Conservation (phyloP, 2,888 invertebrate genomes). For the Andrena flavipes region DNA sequence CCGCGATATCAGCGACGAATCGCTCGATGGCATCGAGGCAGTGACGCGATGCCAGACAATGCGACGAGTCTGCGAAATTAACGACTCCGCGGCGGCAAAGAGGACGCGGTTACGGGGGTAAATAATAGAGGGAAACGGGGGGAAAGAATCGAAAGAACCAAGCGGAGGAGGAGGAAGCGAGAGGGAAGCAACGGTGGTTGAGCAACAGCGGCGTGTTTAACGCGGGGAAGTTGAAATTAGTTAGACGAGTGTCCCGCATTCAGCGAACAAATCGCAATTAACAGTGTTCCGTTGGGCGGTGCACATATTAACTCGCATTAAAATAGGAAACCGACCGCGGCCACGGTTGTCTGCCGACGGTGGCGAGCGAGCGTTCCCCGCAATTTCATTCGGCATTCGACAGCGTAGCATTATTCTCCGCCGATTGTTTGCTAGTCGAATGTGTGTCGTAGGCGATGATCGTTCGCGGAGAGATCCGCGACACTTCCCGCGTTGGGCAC, state of each 20-base stretch:
- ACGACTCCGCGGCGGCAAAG: not conserved
- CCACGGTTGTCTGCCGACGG: slow-evolving; percentile 6
- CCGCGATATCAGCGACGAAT: slow-evolving; percentile 7
- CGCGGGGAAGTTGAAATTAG: slow-evolving; percentile 64
- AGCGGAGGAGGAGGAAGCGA: not conserved
- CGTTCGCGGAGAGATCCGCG: not conserved
- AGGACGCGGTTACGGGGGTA: not conserved
- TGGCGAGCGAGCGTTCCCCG: slow-evolving; percentile 21
- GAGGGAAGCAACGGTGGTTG: not conserved
- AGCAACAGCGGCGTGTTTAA: slow-evolving; percentile 32
- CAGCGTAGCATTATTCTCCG: slow-evolving; percentile 24
- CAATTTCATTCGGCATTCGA: slow-evolving; percentile 8
- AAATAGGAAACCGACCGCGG: slow-evolving; percentile 44
- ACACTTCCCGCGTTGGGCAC: not conserved
- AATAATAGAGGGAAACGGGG: not conserved
- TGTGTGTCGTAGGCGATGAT: not conserved
- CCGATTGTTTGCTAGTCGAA: slow-evolving; percentile 26
- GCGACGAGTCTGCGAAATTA: slow-evolving; percentile 6
- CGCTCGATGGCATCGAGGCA: not conserved
- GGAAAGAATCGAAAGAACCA: not conserved
- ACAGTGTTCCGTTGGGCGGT: slow-evolving; percentile 48
- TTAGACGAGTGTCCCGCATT: slow-evolving; percentile 64
- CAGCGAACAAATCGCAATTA: slow-evolving; percentile 70
- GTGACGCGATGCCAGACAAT: not conserved
- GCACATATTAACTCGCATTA: slow-evolving; percentile 66